phyloP scores from a whole-genome alignment of 1,140 invertebrate genomes.

The Tetraneura akinire region DNA sequence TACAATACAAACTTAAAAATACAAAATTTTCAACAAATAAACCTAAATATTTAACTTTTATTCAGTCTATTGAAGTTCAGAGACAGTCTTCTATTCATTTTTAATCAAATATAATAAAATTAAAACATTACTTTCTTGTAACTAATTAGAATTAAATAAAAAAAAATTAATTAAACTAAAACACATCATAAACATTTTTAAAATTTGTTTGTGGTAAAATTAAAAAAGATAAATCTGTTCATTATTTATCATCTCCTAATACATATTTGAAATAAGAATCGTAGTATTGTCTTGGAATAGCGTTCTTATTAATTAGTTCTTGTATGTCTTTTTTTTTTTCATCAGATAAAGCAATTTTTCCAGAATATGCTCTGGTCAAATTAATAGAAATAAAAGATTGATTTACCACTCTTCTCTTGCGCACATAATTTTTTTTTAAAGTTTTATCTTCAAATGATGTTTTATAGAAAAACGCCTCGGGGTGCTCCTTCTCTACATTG shows the following conservation, averaged over 20 bases:
- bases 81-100: neutral
- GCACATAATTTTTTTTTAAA: slow-evolving; percentile 6
- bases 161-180: neutral
- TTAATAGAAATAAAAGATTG: slow-evolving; percentile 18
- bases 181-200: slow-evolving; percentile 17
- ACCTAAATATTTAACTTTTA: neutral
- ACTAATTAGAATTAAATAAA: neutral
- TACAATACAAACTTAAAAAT: neutral
- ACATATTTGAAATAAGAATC: slow-evolving; percentile 23
- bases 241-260: slow-evolving; percentile 24
- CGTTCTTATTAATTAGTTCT: slow-evolving; percentile 32
- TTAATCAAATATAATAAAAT: slow-evolving; percentile 3
- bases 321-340: slow-evolving; percentile 19
- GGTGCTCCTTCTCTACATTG: slow-evolving; percentile 27
- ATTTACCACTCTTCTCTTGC: slow-evolving; percentile 21
- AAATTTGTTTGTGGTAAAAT: no score
- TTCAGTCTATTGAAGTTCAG: neutral
- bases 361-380: slow-evolving; percentile 32
- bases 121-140: neutral
- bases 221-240: slow-evolving; percentile 25
- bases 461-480: neutral
- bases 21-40: neutral
- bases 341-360: slow-evolving; percentile 27
- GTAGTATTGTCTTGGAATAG: slow-evolving; percentile 29
- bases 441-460: slow-evolving; percentile 23